Conservation (phyloP, 2,888 invertebrate species). For the Tryphoninae sp. region DNA sequence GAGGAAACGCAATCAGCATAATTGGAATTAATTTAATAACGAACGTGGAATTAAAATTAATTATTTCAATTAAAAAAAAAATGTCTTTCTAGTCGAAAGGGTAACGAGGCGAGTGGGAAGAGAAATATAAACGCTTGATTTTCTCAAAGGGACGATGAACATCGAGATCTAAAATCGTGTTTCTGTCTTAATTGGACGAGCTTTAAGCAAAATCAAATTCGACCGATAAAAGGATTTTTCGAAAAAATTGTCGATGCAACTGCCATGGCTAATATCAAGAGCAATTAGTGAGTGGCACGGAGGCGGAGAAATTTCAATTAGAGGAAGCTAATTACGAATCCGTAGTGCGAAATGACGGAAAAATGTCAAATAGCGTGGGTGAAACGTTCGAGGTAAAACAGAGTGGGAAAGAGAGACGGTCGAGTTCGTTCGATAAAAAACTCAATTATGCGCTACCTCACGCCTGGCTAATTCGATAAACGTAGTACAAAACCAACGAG, state of each 20-base stretch:
- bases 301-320: conserved; percentile 35
- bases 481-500: conserved; percentile 34
- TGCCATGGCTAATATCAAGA: not conserved
- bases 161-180: not conserved
- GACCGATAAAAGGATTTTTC: not conserved
- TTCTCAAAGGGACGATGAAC: not conserved
- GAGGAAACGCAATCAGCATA: not conserved
- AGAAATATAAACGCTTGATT: not conserved
- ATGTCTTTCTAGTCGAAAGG: not conserved
- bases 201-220: not conserved
- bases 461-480: conserved; percentile 31
- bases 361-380: conserved; percentile 1
- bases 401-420: not conserved
- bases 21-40: not conserved
- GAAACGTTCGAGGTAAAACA: conserved; percentile 8
- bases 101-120: not conserved
- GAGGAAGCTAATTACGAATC: conserved; percentile 40
- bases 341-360: conserved; percentile 19
- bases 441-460: conserved; percentile 41
- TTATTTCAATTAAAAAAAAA: not conserved
- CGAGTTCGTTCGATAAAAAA: conserved; percentile 32
- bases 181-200: conserved; percentile 1
- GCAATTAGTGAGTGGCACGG: conserved; percentile 1
- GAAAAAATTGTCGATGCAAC: not conserved
- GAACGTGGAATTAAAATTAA: not conserved